Conservation (phyloP, 2,888 invertebrate genomes). For the Sipha maydis region DNA sequence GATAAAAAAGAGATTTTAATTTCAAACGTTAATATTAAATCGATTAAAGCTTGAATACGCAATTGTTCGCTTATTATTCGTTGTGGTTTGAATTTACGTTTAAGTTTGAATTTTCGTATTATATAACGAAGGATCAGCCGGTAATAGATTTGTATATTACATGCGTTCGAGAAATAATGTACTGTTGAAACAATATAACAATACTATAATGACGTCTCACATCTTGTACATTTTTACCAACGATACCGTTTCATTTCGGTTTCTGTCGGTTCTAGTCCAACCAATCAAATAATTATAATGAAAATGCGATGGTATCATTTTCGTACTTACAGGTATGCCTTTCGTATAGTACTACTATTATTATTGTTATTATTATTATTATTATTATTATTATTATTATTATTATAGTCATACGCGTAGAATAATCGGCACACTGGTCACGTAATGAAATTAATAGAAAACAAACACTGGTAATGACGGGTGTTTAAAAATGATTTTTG, state of each 20-base stretch:
- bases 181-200: not conserved
- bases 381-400: not conserved
- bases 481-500: constrained; percentile 53
- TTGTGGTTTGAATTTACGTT: not conserved
- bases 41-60: not conserved
- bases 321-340: not conserved
- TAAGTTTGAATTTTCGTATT: no score
- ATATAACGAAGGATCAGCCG: not conserved
- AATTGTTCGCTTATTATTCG: not conserved
- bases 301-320: constrained; percentile 40
- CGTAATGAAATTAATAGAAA: constrained; percentile 60
- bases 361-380: not conserved
- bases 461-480: constrained; percentile 58
- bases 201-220: not conserved
- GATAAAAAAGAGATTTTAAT: not conserved
- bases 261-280: constrained; percentile 31
- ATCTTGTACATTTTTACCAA: not conserved
- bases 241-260: not conserved
- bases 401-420: not conserved
- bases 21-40: not conserved
- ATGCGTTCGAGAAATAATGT: not conserved
- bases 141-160: not conserved
- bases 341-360: not conserved
- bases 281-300: constrained; percentile 40
- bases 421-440: constrained; percentile 42